Evolutionary conservation across 2,797 vertebrate genomes (phyloP).

Genomic region (Lutjanus argentimaculatus): DNA sequence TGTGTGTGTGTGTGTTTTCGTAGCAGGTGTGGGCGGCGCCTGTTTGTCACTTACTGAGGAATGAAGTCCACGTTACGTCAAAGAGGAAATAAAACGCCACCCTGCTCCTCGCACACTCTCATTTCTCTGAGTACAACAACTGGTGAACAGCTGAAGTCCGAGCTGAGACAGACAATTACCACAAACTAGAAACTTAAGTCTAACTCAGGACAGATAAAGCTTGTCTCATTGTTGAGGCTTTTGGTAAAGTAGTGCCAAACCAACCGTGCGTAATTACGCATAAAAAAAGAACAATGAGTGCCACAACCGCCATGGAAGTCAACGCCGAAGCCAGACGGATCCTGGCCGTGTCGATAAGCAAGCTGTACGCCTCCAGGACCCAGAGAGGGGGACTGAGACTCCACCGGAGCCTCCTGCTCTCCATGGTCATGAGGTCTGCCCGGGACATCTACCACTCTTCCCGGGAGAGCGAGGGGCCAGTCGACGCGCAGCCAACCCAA

Average conservation of each 20-base stretch:
- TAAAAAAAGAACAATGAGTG: constrained; percentile 56
- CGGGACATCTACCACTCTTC: constrained; percentile 91
- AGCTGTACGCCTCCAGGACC: constrained; percentile 90
- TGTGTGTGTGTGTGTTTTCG: constrained; percentile 13
- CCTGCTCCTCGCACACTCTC: constrained; percentile 59
- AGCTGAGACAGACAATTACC: neutral
- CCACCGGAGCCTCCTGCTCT: constrained; percentile 92
- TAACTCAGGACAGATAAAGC: constrained; percentile 3
- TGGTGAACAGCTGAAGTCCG: constrained; percentile 13
- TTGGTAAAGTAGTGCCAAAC: constrained; percentile 52
- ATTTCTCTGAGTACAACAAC: constrained; percentile 62
- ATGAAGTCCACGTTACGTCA: constrained; percentile 85
- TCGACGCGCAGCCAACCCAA: constrained; percentile 32
- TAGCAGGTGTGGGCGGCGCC: constrained; percentile 82
- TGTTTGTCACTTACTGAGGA: constrained; percentile 76
- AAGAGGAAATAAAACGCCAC: constrained; percentile 82
- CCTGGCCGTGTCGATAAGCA: constrained; percentile 91
- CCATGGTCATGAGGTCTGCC: constrained; percentile 91
- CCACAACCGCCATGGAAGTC: constrained; percentile 84
- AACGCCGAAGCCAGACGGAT: constrained; percentile 92
- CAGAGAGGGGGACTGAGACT: constrained; percentile 93
- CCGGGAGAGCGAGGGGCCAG: constrained; percentile 62
- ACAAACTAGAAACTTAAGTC: constrained; percentile 31
- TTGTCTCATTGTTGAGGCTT: constrained; percentile 9
- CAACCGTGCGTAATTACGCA: constrained; percentile 64